Conservation (phyloP, 1,140 invertebrate genomes). For the Mizuhopecten yessoensis region DNA sequence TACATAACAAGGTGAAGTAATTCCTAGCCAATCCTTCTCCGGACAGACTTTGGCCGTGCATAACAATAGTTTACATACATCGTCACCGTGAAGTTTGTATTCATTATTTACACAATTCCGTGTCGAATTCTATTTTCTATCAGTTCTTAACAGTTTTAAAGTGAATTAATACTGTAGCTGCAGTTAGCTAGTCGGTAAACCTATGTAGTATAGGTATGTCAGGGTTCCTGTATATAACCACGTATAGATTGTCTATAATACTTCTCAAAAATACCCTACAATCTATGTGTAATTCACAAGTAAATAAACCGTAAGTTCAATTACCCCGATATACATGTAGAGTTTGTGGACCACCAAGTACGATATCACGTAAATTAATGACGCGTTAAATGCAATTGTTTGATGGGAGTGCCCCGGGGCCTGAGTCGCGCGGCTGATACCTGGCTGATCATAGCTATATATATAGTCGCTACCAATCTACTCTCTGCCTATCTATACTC, state of each 20-base stretch:
- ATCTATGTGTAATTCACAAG: not conserved
- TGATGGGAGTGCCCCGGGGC: not conserved
- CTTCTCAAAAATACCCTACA: not conserved
- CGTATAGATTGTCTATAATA: not conserved
- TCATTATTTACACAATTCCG: no score
- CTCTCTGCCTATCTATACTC: not conserved
- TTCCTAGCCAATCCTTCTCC: no score
- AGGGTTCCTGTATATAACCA: no score
- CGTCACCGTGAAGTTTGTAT: no score
- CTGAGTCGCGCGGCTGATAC: not conserved
- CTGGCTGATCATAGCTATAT: slow-evolving; percentile 37
- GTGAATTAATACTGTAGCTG: no score
- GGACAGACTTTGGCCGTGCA: no score
- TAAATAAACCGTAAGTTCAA: not conserved
- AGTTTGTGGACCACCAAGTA: not conserved
- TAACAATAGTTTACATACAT: no score
- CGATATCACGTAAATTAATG: slow-evolving; percentile 22
- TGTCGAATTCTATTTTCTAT: no score
- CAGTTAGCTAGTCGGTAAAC: no score
- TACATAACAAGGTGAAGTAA: no score
- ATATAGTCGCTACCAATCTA: not conserved
- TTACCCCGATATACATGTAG: slow-evolving; percentile 5
- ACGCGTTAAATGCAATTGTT: slow-evolving; percentile 38
- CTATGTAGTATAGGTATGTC: no score
- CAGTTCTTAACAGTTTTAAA: no score